These are phyloP conservation scores for Phoenicopterus ruber DNA, from an alignment of 2,113 vertebrate species.

Conservation along the genomic window DNA sequence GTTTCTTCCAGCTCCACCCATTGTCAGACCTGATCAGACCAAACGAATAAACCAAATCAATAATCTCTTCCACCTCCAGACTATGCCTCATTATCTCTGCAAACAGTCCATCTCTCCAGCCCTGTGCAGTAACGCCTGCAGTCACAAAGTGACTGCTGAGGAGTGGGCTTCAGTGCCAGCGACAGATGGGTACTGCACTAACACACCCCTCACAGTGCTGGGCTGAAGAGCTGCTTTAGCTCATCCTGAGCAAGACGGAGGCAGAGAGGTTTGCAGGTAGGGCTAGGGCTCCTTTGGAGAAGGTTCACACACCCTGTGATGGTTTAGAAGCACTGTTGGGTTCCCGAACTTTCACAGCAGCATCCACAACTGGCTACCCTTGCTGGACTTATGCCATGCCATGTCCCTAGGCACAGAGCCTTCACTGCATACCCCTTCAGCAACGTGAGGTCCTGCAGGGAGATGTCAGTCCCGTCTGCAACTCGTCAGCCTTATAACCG, in stretches of 20 bases:
- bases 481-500: background rate
- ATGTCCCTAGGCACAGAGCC: background rate
- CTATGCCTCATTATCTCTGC: background rate
- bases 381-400: background rate
- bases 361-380: background rate
- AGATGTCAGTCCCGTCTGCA: background rate
- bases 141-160: background rate
- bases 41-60: background rate
- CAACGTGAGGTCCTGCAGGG: background rate
- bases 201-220: background rate
- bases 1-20: background rate
- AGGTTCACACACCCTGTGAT: background rate
- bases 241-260: background rate
- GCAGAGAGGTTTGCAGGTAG: background rate
- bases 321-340: background rate
- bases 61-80: background rate
- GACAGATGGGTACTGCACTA: accelerated
- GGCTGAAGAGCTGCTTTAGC: background rate
- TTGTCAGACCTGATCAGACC: background rate
- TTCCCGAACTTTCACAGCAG: background rate
- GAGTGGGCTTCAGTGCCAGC: background rate
- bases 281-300: background rate
- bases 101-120: background rate
- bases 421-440: background rate
- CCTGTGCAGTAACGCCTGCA: background rate